Base-by-base conservation (phyloP, 2,888 invertebrate genomes). In the Acronicta alni region DNA sequence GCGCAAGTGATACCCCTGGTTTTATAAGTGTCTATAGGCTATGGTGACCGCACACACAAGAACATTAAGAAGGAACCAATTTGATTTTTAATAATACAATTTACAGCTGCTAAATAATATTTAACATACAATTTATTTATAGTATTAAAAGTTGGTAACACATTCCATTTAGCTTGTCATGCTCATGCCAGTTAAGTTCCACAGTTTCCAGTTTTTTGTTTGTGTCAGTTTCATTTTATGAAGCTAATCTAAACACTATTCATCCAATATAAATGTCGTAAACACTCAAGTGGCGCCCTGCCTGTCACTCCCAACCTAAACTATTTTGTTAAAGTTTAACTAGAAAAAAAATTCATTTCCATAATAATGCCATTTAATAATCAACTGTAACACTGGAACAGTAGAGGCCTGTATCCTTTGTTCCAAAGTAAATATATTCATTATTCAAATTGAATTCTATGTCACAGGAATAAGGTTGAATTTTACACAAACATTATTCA, bases 221-320 rank as follows among this genome's bases (percentile, higher is more conserved):
- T n/a, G n/a, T n/a, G n/a, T n/a, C n/a, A n/a, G n/a, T n/a, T 35
- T 16, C 41, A n/a, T 46, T 57, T 51, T 45, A 38, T 45, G 39
- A 42, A 58, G 67, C 39, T 52, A 47, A 45, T 70, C 44, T 60
- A 49, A 57, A 60, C 35, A 55, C 64, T 54, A 67, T 75, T 72
- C 45, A 72, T 58, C 52, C 41, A 38, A 18, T 44, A 54, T 39
- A 46, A 38, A 70, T 65, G 55, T 58, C 57, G 39, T 61, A 57
- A 60, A 59, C 65, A 51, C 62, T 72, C 42, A 69, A 75, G 72
- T 75, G 61, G 58, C 60, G 38, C 59, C 49, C 69, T 69, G 56
- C 44, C 54, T 75, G 68, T 75, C 73, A 75, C 66, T 68, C 74
- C 56, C 62, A 72, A 72, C 72, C 56, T 66, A 60, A 75, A 74